Evolutionary conservation across 2,113 vertebrate genomes (phyloP), one percentile per base, ranked within the genome.

Genomic region (Cochlearius cochlearius): DNA sequence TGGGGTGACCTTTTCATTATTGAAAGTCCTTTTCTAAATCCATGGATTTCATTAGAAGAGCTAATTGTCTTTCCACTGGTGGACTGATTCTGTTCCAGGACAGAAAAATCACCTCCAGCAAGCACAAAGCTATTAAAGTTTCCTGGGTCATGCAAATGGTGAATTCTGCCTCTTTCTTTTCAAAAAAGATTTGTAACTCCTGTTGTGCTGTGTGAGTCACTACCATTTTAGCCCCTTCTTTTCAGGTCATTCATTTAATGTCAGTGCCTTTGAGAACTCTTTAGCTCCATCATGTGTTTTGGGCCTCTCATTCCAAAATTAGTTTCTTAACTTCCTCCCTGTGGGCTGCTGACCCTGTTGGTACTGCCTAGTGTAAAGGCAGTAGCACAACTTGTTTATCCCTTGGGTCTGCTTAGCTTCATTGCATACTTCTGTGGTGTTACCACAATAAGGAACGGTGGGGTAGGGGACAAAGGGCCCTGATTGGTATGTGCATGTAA

Each of bases 221-320:
- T 91, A 45, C 64, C 22, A 45, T 91, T 96, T 91, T 64, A 88
- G 56, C 36, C 34, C 9, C 43, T 95, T 88, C 43, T 86, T 96
- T 97, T 84, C 83, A 67, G 83, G 67, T 85, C 77, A 90, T 85
- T 93, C 89, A 91, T 94, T 92, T 94, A 88, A 92, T 78, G 80
- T 36, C 76, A 79, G n/a, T 60, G 41, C 50, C 50, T 87, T 74
- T 92, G 62, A 86, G 78, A 93, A 60, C 26, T 45, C 11, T 82
- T 90, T 85, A 50, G 25, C 56, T 86, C 55, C 53, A 22, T 66
- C 38, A 25, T n/a, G 38, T 87, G 53, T 47, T 89, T 62, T 88
- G 38, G 87, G 53, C 63, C 41, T 89, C 66, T 73, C 86, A 21
- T 88, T 88, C 66, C 69, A 78, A 79, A 85, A 84, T 73, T 67